A percentile compares a stretch with the other conserved stretches of the same genome.
Conservation (phyloP, 2,113 vertebrate species). For the Odontophorus gujanensis region DNA sequence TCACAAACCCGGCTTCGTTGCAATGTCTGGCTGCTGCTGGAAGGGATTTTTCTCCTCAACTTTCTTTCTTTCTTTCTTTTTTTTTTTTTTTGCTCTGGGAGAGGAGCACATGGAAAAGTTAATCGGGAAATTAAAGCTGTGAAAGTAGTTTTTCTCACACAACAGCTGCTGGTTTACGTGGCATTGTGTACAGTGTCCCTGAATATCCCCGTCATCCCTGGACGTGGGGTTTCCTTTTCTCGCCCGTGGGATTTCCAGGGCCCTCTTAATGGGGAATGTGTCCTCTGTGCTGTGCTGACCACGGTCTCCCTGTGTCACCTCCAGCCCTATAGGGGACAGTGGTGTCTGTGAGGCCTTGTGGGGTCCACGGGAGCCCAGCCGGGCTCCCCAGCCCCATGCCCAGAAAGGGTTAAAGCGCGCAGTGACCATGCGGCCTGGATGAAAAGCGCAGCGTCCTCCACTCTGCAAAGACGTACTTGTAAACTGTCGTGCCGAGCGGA, state of each 20-base stretch:
- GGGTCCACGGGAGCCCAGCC: background rate
- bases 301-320: fast-evolving
- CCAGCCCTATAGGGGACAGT: fast-evolving
- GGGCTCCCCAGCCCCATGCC: background rate
- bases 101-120: conserved; percentile 37
- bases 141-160: conserved; percentile 1
- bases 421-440: background rate
- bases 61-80: background rate
- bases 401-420: conserved; percentile 66
- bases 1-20: background rate
- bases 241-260: background rate
- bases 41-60: conserved; percentile 3
- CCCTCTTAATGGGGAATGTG: background rate
- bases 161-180: conserved; percentile 27
- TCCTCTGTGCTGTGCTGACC: background rate
- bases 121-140: conserved; percentile 23
- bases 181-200: background rate
- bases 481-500: conserved; percentile 22
- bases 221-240: conserved; percentile 4
- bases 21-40: conserved; percentile 4
- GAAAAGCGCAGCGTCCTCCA: background rate
- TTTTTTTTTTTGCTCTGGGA: background rate
- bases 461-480: conserved; percentile 49
- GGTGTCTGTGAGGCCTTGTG: background rate
- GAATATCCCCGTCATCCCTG: background rate